A percentile compares a stretch with the other conserved stretches of the same genome.
Conservation (phyloP, 2,888 invertebrate species). For the Ectropis crepuscularia region DNA sequence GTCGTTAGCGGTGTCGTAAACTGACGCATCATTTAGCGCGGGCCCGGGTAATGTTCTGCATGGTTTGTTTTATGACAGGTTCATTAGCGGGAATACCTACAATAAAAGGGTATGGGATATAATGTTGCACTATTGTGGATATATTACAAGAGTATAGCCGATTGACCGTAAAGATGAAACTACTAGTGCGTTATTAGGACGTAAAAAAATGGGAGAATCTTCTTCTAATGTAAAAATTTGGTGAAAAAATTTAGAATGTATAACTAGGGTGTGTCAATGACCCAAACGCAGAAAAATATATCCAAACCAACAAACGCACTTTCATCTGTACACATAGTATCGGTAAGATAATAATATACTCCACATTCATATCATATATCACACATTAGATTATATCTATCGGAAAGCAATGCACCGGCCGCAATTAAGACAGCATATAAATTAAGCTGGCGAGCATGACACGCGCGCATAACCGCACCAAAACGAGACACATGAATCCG, state of each 20-base stretch:
- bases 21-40: conserved; percentile 27
- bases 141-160: too few relatives aligned
- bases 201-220: too few relatives aligned
- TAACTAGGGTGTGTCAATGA: too few relatives aligned
- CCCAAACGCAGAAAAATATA: too few relatives aligned
- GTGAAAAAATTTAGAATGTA: too few relatives aligned
- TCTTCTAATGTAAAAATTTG: too few relatives aligned
- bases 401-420: conserved; percentile 16
- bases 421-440: conserved; percentile 25
- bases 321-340: too few relatives aligned
- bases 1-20: conserved; percentile 53
- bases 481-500: conserved; percentile 45
- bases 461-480: conserved; percentile 16
- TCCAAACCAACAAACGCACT: too few relatives aligned
- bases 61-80: conserved; percentile 18
- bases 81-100: conserved; percentile 13
- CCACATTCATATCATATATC: background rate
- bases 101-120: background rate
- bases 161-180: too few relatives aligned
- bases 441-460: conserved; percentile 33
- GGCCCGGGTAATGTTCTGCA: conserved; percentile 3
- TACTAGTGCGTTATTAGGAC: too few relatives aligned
- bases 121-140: background rate
- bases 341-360: too few relatives aligned
- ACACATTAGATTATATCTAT: conserved; percentile 15